Evolutionary conservation across 1,140 invertebrate genomes (phyloP), one percentile per base, ranked within the genome.

Genomic region (Drosophila sp.): DNA sequence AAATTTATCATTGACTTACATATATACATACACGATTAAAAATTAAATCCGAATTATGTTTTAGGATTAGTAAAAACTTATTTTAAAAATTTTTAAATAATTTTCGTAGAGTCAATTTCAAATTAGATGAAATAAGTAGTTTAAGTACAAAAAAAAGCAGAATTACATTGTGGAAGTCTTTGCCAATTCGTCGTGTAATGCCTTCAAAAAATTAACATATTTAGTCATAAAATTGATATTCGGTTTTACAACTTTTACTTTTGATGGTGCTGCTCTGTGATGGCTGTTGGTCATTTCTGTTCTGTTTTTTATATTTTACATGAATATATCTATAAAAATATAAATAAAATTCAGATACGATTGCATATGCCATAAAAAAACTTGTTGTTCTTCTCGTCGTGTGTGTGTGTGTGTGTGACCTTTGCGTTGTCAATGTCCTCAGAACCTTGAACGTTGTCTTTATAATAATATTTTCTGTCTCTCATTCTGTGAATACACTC

Each of bases 351-450:
- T 63, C 68, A 63, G 70, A 72, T 71, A 71, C 68, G 69, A 62
- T 61, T 71, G 63, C 64, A 58, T 67, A 67, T 57, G n/a, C 50
- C 68, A 40, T 68, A 67, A 74, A 74, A 50, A 79, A 79, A 79
- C 62, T 79, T 69, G 61, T 70, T 71, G 75, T 35, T 62, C 64
- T 67, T 41, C 62, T 38, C 61, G 27, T 50, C 23, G 8, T 47
- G 61, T 17, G 17, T 17, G 17, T 17, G n/a, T 17, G 17, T 17
- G 17, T 17, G 17, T 56, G 25, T 60, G 70, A 60, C 55, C 56
- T 76, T 72, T 72, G 56, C 60, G 54, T 58, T 60, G 40, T 62
- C 73, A 72, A 71, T 75, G 72, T 75, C 72, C 72, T 66, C 68
- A 71, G 57, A 75, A 71, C 68, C 72, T 75, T 75, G 72, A 75